Base-by-base conservation (phyloP, 2,113 vertebrate genomes). In the Eretmochelys imbricata region DNA sequence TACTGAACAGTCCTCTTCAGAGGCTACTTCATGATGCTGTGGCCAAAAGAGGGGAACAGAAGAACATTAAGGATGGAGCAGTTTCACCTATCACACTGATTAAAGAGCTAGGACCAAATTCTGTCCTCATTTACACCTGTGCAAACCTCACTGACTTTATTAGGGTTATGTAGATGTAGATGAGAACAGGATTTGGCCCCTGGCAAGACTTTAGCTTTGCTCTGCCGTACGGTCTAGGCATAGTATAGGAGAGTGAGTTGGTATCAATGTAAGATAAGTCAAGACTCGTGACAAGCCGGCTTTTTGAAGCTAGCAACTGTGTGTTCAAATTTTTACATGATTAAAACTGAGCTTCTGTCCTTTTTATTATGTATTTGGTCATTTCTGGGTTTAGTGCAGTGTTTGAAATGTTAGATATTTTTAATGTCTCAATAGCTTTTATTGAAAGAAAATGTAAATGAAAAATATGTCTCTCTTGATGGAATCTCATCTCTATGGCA, bases 401-500 rank as follows among this genome's bases (percentile, higher is more conserved):
- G 89, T 81, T 94, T 75, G 96, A 91, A 97, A 93, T 53, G 90
- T 87, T 87, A 91, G 82, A 14, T 88, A 92, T 85, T 88, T 94
- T 92, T 93, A 97, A 92, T 93, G 75, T 87, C 89, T 87, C 38
- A 88, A 89, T 91, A 93, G 91, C 42, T 97, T 93, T 96, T 94
- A 93, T 95, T 94, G 96, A 97, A 97, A 94, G 93, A 94, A 97
- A 96, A 96, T 95, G 59, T 91, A 96, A 97, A 95, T 91, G 84
- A 94, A 96, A 97, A 93, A 65, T 82, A 94, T 80, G 85, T 89
- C 10, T 96, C 92, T 95, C 80, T 84, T 87, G 90, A 90, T 93
- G 92, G 51, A 91, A 88, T 96, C 94, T 82, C 91, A 84, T 93
- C 80, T 96, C 88, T 87, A 20, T 90, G 48, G 78, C 82, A 88